phyloP scores from a whole-genome alignment of 2,113 vertebrate genomes.

The Plectropomus leopardus region DNA sequence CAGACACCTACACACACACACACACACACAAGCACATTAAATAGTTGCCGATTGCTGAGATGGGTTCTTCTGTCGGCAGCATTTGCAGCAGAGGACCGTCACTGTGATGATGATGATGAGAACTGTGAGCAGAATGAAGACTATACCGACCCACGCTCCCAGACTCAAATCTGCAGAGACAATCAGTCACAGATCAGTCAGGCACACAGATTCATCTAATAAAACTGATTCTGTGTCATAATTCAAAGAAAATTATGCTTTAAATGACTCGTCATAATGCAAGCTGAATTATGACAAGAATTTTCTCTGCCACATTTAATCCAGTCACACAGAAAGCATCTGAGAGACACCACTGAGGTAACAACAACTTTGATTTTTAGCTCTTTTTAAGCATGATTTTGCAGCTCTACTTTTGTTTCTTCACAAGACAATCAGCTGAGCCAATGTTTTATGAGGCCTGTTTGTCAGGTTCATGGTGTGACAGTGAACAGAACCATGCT shows the following conservation, averaged over 20 bases:
- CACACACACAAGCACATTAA: slow-evolving; percentile 31
- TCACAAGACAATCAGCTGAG: neutral
- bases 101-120: slow-evolving; percentile 78
- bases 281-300: too few relatives aligned
- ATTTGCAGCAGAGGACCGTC: slow-evolving; percentile 82
- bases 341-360: neutral
- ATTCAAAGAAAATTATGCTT: neutral
- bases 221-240: too few relatives aligned
- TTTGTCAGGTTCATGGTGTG: neutral
- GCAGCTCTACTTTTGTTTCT: neutral
- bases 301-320: too few relatives aligned
- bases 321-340: neutral
- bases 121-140: slow-evolving; percentile 68
- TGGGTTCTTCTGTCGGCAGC: slow-evolving; percentile 30
- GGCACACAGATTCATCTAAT: neutral
- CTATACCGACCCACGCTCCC: slow-evolving; percentile 79
- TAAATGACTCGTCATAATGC: too few relatives aligned
- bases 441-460: neutral
- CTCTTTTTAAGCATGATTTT: neutral
- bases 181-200: slow-evolving; percentile 12
- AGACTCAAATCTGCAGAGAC: slow-evolving; percentile 70
- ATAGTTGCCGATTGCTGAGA: slow-evolving; percentile 40
- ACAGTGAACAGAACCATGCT: neutral
- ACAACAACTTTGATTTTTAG: neutral
- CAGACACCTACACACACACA: neutral